Evolutionary conservation across 1,140 invertebrate genomes (phyloP), one percentile per base, ranked within the genome.

Genomic region (Araneus ventricosus): DNA sequence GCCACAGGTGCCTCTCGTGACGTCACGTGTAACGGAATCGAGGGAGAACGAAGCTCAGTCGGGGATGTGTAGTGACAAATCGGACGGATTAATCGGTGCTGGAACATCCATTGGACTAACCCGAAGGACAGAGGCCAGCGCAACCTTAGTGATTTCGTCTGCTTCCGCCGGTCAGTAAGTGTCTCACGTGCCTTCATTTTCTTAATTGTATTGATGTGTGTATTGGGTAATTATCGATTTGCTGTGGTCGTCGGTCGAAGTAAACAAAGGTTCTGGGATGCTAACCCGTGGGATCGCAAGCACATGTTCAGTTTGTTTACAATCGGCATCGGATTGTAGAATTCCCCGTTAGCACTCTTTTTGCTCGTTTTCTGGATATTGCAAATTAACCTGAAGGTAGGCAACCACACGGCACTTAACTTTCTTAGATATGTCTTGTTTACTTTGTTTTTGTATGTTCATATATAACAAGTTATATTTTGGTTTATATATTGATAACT

Each of bases 1-100:
- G 45, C 89, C 37, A 91, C 79, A 91, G 89, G 89, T 91, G 89
- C 75, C 30, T 84, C 79, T 27, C 24, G 80, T 84, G 89, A 84
- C 89, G 80, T 82, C 89, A 84, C 59, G 34, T 30, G 2, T 91
- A 84, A 84, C 89, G 80, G 89, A 91, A 84, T 75, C 34, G 70
- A 34, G 27, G 70, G 70, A 34, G 70, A 75, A 37, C 70, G 70
- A 37, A 75, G 70, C 70, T 30, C 70, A 34, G 70, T 34, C 27
- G 70, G 70, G 70, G 82, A 84, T 84, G 82, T 84, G 39, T 84
- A 52, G 41, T 84, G 41, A 84, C 39, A 84, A 84, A 75, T 75
- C 70, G 70, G 70, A 75, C 30, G 70, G 70, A 75, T 75, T 75
- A 75, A 75, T 34, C 70, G 70, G 17, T 75, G 70, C 17, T 75